Conservation (phyloP, 2,888 invertebrate species). For the Amaurobius ferox region DNA sequence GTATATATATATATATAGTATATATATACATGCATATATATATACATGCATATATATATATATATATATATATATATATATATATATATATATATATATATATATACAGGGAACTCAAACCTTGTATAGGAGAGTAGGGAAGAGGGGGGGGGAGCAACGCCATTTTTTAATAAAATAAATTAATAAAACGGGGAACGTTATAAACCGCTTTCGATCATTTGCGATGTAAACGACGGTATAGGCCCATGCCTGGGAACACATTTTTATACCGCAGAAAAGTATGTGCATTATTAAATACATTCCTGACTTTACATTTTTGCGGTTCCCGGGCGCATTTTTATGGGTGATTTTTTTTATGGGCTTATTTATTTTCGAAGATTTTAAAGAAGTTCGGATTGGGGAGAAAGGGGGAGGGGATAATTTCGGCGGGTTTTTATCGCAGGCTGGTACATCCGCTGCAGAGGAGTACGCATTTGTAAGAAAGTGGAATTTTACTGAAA, state of each 20-base stretch:
- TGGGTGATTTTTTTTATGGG: slow-evolving; percentile 29
- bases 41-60: no score
- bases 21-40: no score
- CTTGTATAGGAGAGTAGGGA: neutral
- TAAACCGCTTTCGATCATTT: slow-evolving; percentile 28
- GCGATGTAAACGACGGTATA: no score
- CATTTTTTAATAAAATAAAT: slow-evolving; percentile 59
- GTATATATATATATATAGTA: neutral
- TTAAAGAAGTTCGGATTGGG: slow-evolving; percentile 36
- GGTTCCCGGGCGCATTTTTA: slow-evolving; percentile 15
- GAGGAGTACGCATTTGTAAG: neutral
- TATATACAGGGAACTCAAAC: neutral
- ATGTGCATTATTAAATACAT: slow-evolving; percentile 62
- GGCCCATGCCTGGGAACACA: slow-evolving; percentile 6
- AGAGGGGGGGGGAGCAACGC: neutral
- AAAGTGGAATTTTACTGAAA: slow-evolving; percentile 1
- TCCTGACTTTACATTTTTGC: slow-evolving; percentile 48
- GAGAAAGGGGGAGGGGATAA: neutral
- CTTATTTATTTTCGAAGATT: slow-evolving; percentile 46
- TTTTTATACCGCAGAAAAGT: slow-evolving; percentile 40
- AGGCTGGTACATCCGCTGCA: neutral
- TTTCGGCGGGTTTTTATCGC: slow-evolving; percentile 36
- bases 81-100: no score
- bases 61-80: no score
- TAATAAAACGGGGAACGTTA: slow-evolving; percentile 31